A percentile compares a stretch with the other conserved stretches of the same genome.
Evolutionary conservation across 2,797 vertebrate species (phyloP).

Genomic region (Avahi laniger): DNA sequence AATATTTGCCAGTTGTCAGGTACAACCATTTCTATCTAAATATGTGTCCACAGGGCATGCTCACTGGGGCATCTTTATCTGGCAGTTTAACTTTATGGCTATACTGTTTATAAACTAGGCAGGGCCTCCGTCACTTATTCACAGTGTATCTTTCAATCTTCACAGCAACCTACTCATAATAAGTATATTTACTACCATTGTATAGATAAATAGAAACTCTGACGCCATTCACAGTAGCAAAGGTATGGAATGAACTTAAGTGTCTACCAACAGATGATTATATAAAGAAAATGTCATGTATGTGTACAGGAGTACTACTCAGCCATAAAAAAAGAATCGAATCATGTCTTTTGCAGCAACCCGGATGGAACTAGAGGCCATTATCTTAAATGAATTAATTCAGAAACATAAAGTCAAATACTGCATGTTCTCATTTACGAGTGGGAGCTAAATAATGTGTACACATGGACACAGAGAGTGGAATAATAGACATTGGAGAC

Average conservation of each 20-base stretch:
- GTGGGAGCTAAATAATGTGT: neutral
- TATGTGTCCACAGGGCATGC: neutral
- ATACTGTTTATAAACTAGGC: neutral
- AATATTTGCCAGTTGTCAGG: neutral
- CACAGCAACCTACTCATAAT: neutral
- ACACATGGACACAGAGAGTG: neutral
- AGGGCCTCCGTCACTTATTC: neutral
- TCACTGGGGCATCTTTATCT: neutral
- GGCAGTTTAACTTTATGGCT: neutral
- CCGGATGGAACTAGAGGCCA: neutral
- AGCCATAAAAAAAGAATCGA: neutral
- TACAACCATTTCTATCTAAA: neutral
- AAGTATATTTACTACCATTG: neutral
- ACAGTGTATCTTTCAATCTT: conserved; percentile 6
- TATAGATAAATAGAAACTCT: neutral
- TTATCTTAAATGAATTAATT: neutral
- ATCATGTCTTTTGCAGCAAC: neutral
- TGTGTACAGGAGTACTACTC: neutral
- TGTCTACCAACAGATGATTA: neutral
- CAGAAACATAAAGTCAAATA: neutral
- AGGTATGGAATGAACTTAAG: neutral
- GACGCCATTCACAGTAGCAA: neutral
- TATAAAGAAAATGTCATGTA: neutral
- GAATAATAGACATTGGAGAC: neutral
- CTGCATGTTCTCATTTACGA: neutral